These are phyloP conservation scores for Drosophila fungiperda DNA, from an alignment of 2,888 invertebrate species.

Conservation along the genomic window DNA sequence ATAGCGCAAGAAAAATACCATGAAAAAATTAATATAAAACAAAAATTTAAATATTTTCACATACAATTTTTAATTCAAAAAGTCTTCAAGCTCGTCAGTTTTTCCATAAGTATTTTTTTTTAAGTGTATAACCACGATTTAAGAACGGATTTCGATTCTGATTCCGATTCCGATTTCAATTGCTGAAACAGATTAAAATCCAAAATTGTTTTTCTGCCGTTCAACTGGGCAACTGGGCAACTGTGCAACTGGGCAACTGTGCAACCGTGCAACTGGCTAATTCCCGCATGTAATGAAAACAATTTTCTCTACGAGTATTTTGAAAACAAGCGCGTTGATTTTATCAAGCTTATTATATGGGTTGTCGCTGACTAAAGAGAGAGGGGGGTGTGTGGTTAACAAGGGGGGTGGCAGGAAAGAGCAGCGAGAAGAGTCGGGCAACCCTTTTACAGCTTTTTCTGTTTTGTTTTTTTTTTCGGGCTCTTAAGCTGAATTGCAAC, in stretches of 20 bases:
- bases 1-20: not conserved
- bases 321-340: slow-evolving; percentile 68
- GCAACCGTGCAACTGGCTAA: slow-evolving; percentile 49
- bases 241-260: slow-evolving; percentile 19
- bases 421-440: slow-evolving; percentile 2
- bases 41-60: not conserved
- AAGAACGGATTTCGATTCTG: slow-evolving; percentile 25
- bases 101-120: not conserved
- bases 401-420: not conserved
- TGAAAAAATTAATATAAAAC: not conserved
- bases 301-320: slow-evolving; percentile 58
- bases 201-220: slow-evolving; percentile 60
- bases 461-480: slow-evolving; percentile 26
- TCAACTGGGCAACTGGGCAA: slow-evolving; percentile 5
- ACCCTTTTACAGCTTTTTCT: slow-evolving; percentile 48
- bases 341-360: slow-evolving; percentile 79
- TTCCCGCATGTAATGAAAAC: slow-evolving; percentile 77
- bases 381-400: not conserved
- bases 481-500: slow-evolving; percentile 56
- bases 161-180: slow-evolving; percentile 32
- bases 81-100: not conserved
- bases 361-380: slow-evolving; percentile 38
- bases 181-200: slow-evolving; percentile 71
- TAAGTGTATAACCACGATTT: slow-evolving; percentile 24
- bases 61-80: not conserved